These are phyloP conservation scores for Chionodraco myersi DNA, from an alignment of 2,113 vertebrate genomes.

Conservation along the genomic window DNA sequence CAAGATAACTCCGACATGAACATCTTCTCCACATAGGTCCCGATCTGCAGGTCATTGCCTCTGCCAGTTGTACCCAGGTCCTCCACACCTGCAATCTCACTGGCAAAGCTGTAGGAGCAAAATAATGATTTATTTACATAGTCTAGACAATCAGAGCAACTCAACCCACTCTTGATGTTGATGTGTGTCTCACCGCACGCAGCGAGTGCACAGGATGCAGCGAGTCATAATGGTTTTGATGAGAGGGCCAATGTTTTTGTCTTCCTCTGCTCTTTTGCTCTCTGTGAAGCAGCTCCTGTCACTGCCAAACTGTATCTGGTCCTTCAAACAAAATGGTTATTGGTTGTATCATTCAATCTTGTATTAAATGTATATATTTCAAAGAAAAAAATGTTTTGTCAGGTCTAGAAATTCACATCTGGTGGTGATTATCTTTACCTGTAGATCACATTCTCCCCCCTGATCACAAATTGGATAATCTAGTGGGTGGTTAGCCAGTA, in stretches of 20 bases:
- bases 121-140: not conserved
- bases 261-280: constrained; percentile 91
- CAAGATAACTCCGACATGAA: constrained; percentile 95
- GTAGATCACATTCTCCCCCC: constrained; percentile 96
- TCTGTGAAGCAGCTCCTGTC: constrained; percentile 92
- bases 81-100: constrained; percentile 92
- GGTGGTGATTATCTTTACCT: constrained; percentile 82
- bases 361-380: not conserved
- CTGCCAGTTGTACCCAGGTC: constrained; percentile 93
- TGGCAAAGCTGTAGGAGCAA: constrained; percentile 86
- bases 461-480: constrained; percentile 98
- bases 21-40: constrained; percentile 94
- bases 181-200: constrained; percentile 79
- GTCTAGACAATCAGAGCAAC: not conserved
- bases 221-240: constrained; percentile 96
- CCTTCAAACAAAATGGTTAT: constrained; percentile 76
- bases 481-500: constrained; percentile 94
- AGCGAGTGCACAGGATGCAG: constrained; percentile 89
- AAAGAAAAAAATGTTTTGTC: not conserved
- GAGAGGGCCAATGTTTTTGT: constrained; percentile 92
- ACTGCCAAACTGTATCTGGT: constrained; percentile 96
- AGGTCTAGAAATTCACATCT: not conserved
- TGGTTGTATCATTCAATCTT: not conserved
- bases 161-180: not conserved
- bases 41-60: constrained; percentile 94